Evolutionary conservation across 1,140 invertebrate species (phyloP).

Genomic region (Drosophila subpulchrella): DNA sequence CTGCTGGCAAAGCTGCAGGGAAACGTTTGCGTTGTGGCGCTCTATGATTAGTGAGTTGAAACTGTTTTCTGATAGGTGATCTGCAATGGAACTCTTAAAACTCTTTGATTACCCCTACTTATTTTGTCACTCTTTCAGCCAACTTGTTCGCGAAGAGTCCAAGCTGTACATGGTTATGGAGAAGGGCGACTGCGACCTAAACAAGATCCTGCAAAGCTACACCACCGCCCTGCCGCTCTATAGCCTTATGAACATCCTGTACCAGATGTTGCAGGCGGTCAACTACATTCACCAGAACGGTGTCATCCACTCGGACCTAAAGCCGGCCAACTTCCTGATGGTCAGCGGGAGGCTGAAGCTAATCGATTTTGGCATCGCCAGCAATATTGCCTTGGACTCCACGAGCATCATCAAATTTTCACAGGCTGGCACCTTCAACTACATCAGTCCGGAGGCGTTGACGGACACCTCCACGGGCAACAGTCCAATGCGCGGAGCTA

Average conservation of each 20-base stretch:
- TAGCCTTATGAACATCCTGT: constrained; percentile 95
- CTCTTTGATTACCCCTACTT: background rate
- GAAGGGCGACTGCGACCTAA: constrained; percentile 95
- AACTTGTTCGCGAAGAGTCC: constrained; percentile 87
- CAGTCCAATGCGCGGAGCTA: constrained; percentile 71
- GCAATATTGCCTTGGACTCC: constrained; percentile 93
- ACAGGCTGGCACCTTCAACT: constrained; percentile 95
- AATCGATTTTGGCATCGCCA: constrained; percentile 99
- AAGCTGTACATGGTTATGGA: constrained; percentile 95
- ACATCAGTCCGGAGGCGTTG: constrained; percentile 98
- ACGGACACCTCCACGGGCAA: constrained; percentile 86
- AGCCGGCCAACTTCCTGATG: constrained; percentile 98
- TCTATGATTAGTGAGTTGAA: constrained; percentile 94
- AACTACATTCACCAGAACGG: constrained; percentile 94
- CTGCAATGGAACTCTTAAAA: no score
- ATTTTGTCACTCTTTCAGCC: constrained; percentile 61
- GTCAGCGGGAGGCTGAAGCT: constrained; percentile 95
- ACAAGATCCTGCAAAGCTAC: constrained; percentile 89
- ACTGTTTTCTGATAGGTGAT: background rate
- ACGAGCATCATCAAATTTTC: constrained; percentile 95
- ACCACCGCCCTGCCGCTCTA: constrained; percentile 87
- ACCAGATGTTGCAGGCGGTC: constrained; percentile 96
- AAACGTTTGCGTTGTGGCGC: constrained; percentile 92
- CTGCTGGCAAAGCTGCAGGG: constrained; percentile 93
- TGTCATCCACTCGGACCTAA: constrained; percentile 98